Evolutionary conservation across 2,888 invertebrate genomes (phyloP).

Genomic region (Troilus luridus): DNA sequence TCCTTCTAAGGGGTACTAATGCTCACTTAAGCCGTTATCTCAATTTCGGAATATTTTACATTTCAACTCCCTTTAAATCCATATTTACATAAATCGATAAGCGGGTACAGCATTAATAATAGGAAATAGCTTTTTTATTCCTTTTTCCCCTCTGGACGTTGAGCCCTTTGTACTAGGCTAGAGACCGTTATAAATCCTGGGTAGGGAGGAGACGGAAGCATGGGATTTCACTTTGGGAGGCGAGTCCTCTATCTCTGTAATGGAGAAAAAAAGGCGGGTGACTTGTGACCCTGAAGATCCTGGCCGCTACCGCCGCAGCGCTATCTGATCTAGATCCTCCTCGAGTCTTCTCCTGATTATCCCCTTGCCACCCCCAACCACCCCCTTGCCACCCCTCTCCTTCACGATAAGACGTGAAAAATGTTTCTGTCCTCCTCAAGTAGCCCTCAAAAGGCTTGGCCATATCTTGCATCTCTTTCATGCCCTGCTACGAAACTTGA

Average conservation of each 20-base stretch:
- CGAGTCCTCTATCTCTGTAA: slow-evolving; percentile 22
- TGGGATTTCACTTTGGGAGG: slow-evolving; percentile 47
- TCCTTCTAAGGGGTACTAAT: not conserved
- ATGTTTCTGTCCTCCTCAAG: slow-evolving; percentile 22
- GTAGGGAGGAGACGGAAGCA: slow-evolving; percentile 32
- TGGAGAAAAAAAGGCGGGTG: slow-evolving; percentile 39
- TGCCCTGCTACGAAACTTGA: not conserved
- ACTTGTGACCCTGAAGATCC: not conserved
- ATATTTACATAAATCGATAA: slow-evolving; percentile 49
- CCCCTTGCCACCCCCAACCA: not conserved
- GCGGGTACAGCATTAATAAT: slow-evolving; percentile 22
- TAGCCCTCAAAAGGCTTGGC: not conserved
- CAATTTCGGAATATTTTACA: slow-evolving; percentile 13
- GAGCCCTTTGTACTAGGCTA: slow-evolving; percentile 34
- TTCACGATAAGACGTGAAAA: slow-evolving; percentile 2
- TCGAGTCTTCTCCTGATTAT: not conserved
- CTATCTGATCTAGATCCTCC: slow-evolving; percentile 27
- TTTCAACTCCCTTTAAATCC: slow-evolving; percentile 18
- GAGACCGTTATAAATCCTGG: slow-evolving; percentile 42
- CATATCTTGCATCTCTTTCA: slow-evolving; percentile 29
- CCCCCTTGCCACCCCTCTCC: not conserved
- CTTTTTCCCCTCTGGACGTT: not conserved
- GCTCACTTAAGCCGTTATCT: slow-evolving; percentile 46
- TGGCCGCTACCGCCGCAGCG: not conserved
- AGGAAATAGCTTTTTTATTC: slow-evolving; percentile 23